These are phyloP conservation scores for Conops quadrifasciatus DNA, from an alignment of 2,888 invertebrate genomes.

Conservation along the genomic window DNA sequence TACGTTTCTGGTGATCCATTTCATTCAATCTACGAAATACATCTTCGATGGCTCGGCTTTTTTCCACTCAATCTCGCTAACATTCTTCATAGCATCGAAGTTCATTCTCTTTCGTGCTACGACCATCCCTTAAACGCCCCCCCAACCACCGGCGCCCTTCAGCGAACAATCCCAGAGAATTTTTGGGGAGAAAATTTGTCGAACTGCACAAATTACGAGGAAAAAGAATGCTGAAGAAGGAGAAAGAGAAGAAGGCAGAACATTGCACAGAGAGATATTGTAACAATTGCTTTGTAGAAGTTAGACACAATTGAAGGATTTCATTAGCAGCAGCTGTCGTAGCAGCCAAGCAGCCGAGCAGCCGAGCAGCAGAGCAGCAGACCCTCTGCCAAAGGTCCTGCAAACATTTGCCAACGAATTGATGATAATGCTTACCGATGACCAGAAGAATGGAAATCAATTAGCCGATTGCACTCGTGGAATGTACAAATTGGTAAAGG, in stretches of 20 bases:
- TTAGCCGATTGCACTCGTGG: slow-evolving; percentile 62
- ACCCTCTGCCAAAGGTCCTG: slow-evolving; percentile 45
- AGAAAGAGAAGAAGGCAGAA: neutral
- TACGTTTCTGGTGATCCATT: slow-evolving; percentile 17
- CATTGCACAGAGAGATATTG: neutral
- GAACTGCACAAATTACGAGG: slow-evolving; percentile 6
- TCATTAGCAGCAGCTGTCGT: slow-evolving; percentile 21
- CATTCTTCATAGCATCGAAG: slow-evolving; percentile 2
- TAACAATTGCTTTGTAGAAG: slow-evolving; percentile 4
- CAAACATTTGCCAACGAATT: slow-evolving; percentile 51
- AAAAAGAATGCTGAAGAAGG: neutral
- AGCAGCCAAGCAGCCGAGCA: neutral
- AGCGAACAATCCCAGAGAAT: neutral
- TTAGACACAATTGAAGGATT: slow-evolving; percentile 7
- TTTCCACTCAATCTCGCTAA: slow-evolving; percentile 5
- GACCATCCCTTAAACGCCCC: neutral
- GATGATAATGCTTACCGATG: slow-evolving; percentile 49
- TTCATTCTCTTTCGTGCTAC: neutral
- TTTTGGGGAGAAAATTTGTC: neutral
- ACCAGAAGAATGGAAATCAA: slow-evolving; percentile 59
- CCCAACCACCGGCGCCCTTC: neutral
- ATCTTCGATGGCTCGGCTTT: neutral
- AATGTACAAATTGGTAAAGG: slow-evolving; percentile 41
- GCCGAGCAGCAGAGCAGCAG: too few species aligned
- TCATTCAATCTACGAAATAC: slow-evolving; percentile 6